A percentile compares a stretch with the other conserved stretches of the same genome.
Conservation (phyloP, 2,797 vertebrate genomes). For the Mormyrus hasselquistii region DNA sequence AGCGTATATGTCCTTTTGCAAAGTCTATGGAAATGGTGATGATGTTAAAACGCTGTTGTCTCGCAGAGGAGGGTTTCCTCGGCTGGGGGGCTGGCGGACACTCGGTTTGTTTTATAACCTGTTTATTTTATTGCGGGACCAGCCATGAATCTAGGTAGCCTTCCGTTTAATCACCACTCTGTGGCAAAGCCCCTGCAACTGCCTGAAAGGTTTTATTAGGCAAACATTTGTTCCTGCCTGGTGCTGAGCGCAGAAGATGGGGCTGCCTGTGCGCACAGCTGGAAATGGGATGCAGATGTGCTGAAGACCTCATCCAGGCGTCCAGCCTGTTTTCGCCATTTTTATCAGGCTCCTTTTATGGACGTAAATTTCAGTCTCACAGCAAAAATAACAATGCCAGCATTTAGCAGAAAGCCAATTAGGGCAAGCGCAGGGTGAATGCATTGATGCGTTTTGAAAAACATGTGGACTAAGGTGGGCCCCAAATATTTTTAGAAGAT, state of each 20-base stretch:
- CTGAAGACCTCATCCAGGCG: conserved; percentile 18
- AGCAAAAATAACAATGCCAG: conserved; percentile 14
- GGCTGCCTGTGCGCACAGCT: conserved; percentile 50
- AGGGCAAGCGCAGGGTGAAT: not conserved
- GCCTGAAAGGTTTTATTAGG: conserved; percentile 61
- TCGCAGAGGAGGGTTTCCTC: not conserved
- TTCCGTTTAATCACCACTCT: conserved; percentile 57
- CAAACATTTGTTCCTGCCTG: conserved; percentile 62
- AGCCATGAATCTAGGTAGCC: conserved; percentile 62
- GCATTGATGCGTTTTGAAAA: conserved; percentile 16
- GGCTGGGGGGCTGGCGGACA: conserved; percentile 40
- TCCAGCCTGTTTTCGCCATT: conserved; percentile 25
- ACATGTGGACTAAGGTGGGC: not conserved
- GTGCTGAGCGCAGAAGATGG: conserved; percentile 36
- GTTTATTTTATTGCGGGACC: conserved; percentile 64
- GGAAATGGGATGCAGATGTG: conserved; percentile 61
- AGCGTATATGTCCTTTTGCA: conserved; percentile 28
- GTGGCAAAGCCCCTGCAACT: conserved; percentile 50
- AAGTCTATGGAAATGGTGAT: conserved; percentile 63
- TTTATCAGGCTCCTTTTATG: conserved; percentile 33
- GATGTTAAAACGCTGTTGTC: conserved; percentile 56
- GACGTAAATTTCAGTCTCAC: conserved; percentile 25
- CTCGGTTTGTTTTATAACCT: conserved; percentile 59
- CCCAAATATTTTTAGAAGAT: conserved; percentile 4
- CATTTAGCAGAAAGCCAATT: conserved; percentile 7